Percentiles rank a stretch among this genome's conserved stretches.
phyloP scores from a whole-genome alignment of 2,797 vertebrate species.

The Echiichthys vipera region DNA sequence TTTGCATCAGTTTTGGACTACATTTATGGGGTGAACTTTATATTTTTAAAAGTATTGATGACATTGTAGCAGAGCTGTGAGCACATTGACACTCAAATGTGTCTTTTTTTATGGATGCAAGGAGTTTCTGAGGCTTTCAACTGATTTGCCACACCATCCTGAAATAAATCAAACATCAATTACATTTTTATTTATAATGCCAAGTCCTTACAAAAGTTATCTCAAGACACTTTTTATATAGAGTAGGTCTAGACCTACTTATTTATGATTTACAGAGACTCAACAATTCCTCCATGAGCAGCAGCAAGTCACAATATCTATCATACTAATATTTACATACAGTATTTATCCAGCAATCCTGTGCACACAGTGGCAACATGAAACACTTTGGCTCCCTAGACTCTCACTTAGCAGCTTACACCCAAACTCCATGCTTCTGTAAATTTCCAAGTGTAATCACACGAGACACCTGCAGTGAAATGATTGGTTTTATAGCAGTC shows the following conservation, averaged over 20 bases:
- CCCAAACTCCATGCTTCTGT: slow-evolving; percentile 16
- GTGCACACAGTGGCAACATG: too few species aligned
- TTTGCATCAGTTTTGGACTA: slow-evolving; percentile 28
- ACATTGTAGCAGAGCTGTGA: not conserved
- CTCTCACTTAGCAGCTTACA: not conserved
- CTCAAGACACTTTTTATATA: too few species aligned
- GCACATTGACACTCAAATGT: not conserved
- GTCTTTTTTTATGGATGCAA: not conserved
- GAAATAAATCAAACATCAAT: not conserved
- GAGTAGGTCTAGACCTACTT: too few species aligned
- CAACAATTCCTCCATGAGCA: too few species aligned
- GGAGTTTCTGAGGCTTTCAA: not conserved
- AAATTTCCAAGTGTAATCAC: slow-evolving; percentile 15
- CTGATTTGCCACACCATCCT: not conserved
- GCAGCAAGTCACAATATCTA: too few species aligned
- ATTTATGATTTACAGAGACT: too few species aligned
- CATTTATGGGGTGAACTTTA: too few species aligned
- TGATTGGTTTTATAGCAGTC: slow-evolving; percentile 45
- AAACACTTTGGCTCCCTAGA: not conserved
- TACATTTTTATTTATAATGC: too few species aligned
- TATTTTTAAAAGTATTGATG: not conserved
- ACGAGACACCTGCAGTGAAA: slow-evolving; percentile 45
- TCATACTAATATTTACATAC: too few species aligned
- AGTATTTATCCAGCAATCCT: too few species aligned
- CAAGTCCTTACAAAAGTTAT: too few species aligned